phyloP scores from a whole-genome alignment of 2,888 invertebrate genomes.

The Tinea pellionella region DNA sequence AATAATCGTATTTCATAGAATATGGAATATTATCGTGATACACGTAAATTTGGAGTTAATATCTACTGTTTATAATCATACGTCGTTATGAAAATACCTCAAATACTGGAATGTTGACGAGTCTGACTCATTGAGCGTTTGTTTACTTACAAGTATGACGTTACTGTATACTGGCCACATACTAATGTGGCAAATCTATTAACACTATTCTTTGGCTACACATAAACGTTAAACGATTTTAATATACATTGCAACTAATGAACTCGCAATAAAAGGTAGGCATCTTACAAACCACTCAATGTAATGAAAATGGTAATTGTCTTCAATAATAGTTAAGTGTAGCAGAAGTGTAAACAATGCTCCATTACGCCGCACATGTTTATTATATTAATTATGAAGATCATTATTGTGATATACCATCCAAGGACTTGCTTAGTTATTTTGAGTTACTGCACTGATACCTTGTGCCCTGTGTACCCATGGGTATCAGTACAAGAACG shows the following conservation, averaged over 20 bases:
- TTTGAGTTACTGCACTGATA: no score
- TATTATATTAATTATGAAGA: not conserved
- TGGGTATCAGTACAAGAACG: no score
- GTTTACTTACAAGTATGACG: not conserved
- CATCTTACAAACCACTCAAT: not conserved
- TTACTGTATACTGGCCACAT: slow-evolving; percentile 1
- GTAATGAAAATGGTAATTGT: not conserved
- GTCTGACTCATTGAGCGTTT: not conserved
- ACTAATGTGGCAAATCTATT: not conserved
- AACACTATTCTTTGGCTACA: not conserved
- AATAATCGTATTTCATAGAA: no score
- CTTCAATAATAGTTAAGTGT: not conserved
- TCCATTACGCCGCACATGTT: not conserved
- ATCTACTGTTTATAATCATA: not conserved
- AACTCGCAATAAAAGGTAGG: not conserved
- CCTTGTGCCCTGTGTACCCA: no score
- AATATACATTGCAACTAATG: not conserved
- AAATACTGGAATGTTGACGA: not conserved
- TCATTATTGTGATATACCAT: not conserved
- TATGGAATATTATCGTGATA: no score
- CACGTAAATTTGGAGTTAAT: no score
- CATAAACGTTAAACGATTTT: not conserved
- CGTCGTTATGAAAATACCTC: not conserved
- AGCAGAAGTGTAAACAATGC: not conserved
- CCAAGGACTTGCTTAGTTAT: not conserved